A percentile compares a stretch with the other conserved stretches of the same genome.
Evolutionary conservation across 2,888 invertebrate genomes (phyloP).

Genomic region (Brassicogethes aeneus): DNA sequence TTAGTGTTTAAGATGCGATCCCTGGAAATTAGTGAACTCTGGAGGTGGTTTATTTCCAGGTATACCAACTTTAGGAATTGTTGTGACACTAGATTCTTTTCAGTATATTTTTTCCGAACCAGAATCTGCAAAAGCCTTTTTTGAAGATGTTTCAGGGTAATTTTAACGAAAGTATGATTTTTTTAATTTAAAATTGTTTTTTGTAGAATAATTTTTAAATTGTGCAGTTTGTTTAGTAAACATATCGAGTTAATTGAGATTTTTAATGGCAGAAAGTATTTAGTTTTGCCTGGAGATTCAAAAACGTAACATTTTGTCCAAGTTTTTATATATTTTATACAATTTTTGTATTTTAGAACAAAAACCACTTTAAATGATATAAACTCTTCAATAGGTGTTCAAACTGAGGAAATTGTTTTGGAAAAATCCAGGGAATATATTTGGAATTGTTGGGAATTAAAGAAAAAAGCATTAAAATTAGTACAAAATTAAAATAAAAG

Average conservation of each 20-base stretch:
- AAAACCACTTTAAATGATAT: too few species aligned
- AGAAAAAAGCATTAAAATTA: background rate
- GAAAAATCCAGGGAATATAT: background rate
- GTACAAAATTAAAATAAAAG: too few species aligned
- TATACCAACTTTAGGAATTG: background rate
- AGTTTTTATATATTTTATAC: too few species aligned
- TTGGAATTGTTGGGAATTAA: background rate
- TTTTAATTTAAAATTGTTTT: background rate
- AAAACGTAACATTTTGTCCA: too few species aligned
- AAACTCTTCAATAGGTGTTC: background rate
- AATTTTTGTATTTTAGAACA: too few species aligned
- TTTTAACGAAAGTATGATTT: background rate
- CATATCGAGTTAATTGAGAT: background rate
- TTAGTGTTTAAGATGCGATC: constrained; percentile 2
- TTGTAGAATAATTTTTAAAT: background rate
- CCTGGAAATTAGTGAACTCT: background rate
- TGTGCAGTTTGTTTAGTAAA: background rate
- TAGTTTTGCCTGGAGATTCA: too few species aligned
- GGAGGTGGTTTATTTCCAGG: constrained; percentile 1
- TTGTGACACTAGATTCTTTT: background rate
- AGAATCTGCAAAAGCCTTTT: background rate
- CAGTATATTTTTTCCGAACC: background rate
- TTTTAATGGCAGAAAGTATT: background rate
- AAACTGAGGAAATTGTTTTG: background rate
- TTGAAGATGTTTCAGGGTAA: constrained; percentile 1